Evolutionary conservation across 2,888 invertebrate species (phyloP).

Genomic region (Drosophila acutilabella): DNA sequence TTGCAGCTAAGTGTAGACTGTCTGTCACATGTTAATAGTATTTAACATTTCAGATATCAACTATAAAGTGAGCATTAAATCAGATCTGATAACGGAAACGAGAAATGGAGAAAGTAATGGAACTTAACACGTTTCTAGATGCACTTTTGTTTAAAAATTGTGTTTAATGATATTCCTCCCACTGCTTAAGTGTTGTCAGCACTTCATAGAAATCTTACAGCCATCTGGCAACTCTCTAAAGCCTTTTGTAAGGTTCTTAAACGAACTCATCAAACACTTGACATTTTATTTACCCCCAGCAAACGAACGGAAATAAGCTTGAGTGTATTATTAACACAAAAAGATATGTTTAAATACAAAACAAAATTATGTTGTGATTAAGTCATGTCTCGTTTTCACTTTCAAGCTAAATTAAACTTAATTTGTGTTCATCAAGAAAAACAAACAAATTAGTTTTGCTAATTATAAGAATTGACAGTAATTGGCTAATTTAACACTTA

Average conservation of each 20-base stretch:
- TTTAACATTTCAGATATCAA: constrained; percentile 25
- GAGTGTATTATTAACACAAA: neutral
- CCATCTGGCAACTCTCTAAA: neutral
- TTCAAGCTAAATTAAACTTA: constrained; percentile 25
- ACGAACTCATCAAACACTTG: neutral
- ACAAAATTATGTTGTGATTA: constrained; percentile 10
- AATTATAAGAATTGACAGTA: constrained; percentile 29
- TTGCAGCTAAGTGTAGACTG: neutral
- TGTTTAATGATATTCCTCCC: neutral
- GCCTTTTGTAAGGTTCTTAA: too few relatives aligned
- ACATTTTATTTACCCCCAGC: neutral
- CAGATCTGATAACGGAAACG: neutral
- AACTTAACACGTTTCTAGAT: constrained; percentile 2
- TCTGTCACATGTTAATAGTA: constrained; percentile 22
- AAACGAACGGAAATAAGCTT: neutral
- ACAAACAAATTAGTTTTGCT: constrained; percentile 29
- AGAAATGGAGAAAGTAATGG: constrained; percentile 28
- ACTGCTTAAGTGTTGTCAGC: neutral
- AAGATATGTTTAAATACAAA: constrained; percentile 3
- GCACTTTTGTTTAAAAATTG: neutral
- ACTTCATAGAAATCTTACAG: neutral
- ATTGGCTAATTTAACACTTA: constrained; percentile 23
- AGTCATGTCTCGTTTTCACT: constrained; percentile 26
- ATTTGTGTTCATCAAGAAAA: constrained; percentile 23
- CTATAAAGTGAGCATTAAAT: constrained; percentile 1